Base-by-base conservation (phyloP, 2,797 vertebrate species). In the Anguilla marmorata region DNA sequence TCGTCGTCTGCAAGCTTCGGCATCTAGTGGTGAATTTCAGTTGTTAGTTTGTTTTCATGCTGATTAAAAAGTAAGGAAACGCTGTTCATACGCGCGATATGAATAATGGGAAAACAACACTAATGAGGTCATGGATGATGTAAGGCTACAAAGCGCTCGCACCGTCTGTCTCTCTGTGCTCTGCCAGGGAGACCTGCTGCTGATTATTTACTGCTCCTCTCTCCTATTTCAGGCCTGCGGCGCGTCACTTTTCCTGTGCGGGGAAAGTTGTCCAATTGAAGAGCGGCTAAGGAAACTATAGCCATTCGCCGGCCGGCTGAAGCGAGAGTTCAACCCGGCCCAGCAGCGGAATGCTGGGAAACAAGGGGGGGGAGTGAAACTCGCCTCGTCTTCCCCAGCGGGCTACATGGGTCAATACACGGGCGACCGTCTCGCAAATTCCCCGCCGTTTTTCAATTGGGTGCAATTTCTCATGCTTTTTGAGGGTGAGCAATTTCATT, bases 111-210 rank as follows among this genome's bases (percentile, higher is more conserved):
- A 90, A 91, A 90, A 91, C 93, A 93, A 92, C 93, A 93, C 93
- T 95, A 95, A 95, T 96, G 95, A 96, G 96, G 96, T 96, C 96
- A 96, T 92, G 93, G 94, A 94, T 95, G 94, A 95, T 95, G 95
- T 95, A 96, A 96, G 93, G 93, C 95, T 93, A 91, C 91, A 91
- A 92, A 93, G 94, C 87, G 90, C 93, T 93, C 91, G 91, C 93
- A 92, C 91, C 87, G 83, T 92, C 93, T 94, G 94, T 94, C 93
- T 93, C 93, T 94, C 85, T 88, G 92, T 90, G 91, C 92, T 92
- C 94, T 88, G 86, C 69, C 86, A 86, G 88, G 45, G 85, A 85
- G 86, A 94, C 94, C 93, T 93, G 93, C 91, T 94, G 92, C 90
- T 90, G 87, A 91, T 94, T 93, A 91, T 93, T 92, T 92, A 93